These are phyloP conservation scores for Ctena decussata DNA, from an alignment of 2,888 invertebrate species.

Conservation along the genomic window DNA sequence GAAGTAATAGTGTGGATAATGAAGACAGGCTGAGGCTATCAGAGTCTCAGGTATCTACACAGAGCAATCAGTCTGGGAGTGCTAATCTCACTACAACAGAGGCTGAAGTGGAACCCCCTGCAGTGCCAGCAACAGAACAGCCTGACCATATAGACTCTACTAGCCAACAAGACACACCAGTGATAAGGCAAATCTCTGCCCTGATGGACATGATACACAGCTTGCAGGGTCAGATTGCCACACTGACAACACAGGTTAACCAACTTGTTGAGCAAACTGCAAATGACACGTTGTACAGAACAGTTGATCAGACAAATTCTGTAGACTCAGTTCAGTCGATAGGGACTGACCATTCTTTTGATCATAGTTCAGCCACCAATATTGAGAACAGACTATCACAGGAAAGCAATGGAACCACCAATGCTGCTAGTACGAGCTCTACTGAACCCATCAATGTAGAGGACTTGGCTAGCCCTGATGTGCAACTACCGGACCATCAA, in stretches of 20 bases:
- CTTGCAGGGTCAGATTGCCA: not conserved
- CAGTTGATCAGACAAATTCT: not conserved
- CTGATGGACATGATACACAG: not conserved
- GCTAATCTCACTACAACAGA: not conserved
- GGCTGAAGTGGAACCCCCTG: not conserved
- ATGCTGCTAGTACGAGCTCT: no score
- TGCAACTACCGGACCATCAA: not conserved
- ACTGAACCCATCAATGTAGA: not conserved
- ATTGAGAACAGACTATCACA: no score
- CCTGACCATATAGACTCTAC: not conserved
- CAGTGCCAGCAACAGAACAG: not conserved
- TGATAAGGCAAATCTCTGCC: not conserved
- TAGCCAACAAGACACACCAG: not conserved
- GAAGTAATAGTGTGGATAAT: not conserved
- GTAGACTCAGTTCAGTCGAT: no score
- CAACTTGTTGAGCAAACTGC: not conserved
- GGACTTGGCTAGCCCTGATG: not conserved
- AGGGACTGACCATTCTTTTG: no score
- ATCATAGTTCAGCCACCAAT: no score
- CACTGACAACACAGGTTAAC: not conserved
- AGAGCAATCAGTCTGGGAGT: not conserved
- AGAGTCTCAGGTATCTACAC: not conserved
- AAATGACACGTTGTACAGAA: not conserved
- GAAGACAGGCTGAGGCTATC: not conserved
- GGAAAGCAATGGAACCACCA: no score